phyloP scores from a whole-genome alignment of 2,888 invertebrate genomes.

The Tricholauxania praeusta region DNA sequence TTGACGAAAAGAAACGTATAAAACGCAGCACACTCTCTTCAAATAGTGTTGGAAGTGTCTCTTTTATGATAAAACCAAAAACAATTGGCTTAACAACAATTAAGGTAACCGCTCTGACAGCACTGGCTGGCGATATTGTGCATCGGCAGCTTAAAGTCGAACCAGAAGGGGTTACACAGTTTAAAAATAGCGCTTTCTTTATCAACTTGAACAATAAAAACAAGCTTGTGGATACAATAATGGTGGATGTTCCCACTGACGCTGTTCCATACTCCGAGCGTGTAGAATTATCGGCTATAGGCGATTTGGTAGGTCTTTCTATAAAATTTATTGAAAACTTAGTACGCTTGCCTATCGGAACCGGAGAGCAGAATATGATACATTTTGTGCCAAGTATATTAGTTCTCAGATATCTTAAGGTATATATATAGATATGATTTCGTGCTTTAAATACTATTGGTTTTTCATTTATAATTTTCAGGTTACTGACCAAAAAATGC shows the following conservation, averaged over 20 bases:
- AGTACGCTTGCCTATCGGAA: conserved; percentile 75
- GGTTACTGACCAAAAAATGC: conserved; percentile 75
- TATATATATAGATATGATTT: conserved; percentile 60
- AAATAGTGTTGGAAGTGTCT: no score
- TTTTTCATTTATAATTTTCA: conserved; percentile 48
- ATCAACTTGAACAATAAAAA: no score
- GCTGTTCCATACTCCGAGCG: conserved; percentile 72
- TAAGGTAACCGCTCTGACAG: conserved; percentile 67
- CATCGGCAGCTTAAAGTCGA: conserved; percentile 59
- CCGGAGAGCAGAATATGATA: conserved; percentile 80
- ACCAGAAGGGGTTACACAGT: conserved; percentile 79
- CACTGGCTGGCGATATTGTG: conserved; percentile 71
- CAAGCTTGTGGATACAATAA: conserved; percentile 44
- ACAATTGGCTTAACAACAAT: no score
- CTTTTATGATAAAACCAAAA: no score
- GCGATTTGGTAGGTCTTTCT: conserved; percentile 69
- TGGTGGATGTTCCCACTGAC: conserved; percentile 69
- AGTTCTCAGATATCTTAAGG: conserved; percentile 73
- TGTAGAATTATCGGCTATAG: conserved; percentile 70
- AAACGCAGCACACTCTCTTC: no score
- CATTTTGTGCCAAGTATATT: conserved; percentile 75
- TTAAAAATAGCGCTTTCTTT: conserved; percentile 69
- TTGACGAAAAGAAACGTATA: no score
- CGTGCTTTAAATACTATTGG: no score
- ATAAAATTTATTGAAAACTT: conserved; percentile 66